Base-by-base conservation (phyloP, 2,113 vertebrate genomes). In the Ptychochromis oligacanthus region DNA sequence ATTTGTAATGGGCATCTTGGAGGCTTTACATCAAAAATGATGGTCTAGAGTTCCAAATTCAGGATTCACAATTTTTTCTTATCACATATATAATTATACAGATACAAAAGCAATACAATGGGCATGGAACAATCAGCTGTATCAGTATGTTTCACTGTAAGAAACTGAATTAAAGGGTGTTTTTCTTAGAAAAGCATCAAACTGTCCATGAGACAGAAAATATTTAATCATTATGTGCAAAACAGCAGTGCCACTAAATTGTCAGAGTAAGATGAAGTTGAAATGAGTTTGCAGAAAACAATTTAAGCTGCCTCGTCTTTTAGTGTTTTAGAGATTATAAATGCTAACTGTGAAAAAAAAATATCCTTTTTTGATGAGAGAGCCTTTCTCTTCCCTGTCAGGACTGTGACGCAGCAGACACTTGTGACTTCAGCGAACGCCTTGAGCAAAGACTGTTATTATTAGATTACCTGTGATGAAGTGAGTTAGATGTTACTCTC, bases 381-480 rank as follows among this genome's bases (percentile, higher is more conserved):
- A 74, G 54, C 67, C 8, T 7, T 38, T 87, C 17, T 72, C 3
- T 22, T 79, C n/a, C 56, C 28, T 10, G 67, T 60, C 77, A 57
- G 58, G 83, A 77, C 2, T n/a, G 13, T 58, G 40, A 58, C 22
- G 38, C 75, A 64, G 52, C 83, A 59, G 70, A 81, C 22, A 74
- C 76, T 28, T 91, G 58, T 59, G 76, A 80, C 83, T 46, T 79
- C 54, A 80, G 77, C 12, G 34, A 77, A 75, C 7, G 62, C 85
- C 83, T 75, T 3, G n/a, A 86, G 89, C 61, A 26, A 46, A 0
- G 38, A 72, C 36, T 18, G 55, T 67, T 78, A 83, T 85, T 86
- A 86, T 83, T 87, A 81, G 82, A 81, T 77, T 76, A 81, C 36
- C 60, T 89, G 74, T 79, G 85, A 83, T 86, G 77, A 83, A 77